Conservation (phyloP, 1,140 invertebrate species). For the Drosophila aff. region DNA sequence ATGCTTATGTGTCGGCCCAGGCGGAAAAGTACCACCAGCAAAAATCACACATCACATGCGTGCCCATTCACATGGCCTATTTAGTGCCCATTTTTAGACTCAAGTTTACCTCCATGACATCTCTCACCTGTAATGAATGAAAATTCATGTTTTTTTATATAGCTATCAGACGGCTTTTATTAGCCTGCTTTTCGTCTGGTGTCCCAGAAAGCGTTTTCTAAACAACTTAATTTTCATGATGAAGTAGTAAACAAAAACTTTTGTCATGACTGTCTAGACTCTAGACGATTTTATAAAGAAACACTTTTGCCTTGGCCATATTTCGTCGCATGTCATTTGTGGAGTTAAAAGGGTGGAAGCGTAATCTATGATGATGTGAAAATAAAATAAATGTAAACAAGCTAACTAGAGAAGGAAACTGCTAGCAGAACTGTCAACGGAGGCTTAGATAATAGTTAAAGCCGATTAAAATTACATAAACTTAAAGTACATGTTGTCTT, state of each 20-base stretch:
- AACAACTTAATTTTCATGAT: slow-evolving; percentile 9
- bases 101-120: slow-evolving; percentile 10
- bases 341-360: not conserved
- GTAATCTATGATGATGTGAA: slow-evolving; percentile 23
- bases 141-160: slow-evolving; percentile 7
- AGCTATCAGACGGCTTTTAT: slow-evolving; percentile 4
- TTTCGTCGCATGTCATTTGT: slow-evolving; percentile 6
- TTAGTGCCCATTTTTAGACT: not conserved
- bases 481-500: not conserved
- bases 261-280: slow-evolving; percentile 42
- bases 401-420: not conserved
- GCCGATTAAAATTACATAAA: not conserved
- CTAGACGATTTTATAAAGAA: slow-evolving; percentile 36
- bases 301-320: slow-evolving; percentile 7
- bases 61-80: slow-evolving; percentile 11
- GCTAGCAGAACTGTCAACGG: not conserved
- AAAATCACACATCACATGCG: slow-evolving; percentile 33
- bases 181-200: slow-evolving; percentile 7
- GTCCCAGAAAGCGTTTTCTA: slow-evolving; percentile 12
- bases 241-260: slow-evolving; percentile 19
- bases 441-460: slow-evolving; percentile 1
- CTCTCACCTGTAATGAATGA: slow-evolving; percentile 24
- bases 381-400: slow-evolving; percentile 22
- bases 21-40: slow-evolving; percentile 29
- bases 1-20: slow-evolving; percentile 48